These are phyloP conservation scores for Apis laboriosa DNA, from an alignment of 1,140 invertebrate genomes.

Conservation along the genomic window DNA sequence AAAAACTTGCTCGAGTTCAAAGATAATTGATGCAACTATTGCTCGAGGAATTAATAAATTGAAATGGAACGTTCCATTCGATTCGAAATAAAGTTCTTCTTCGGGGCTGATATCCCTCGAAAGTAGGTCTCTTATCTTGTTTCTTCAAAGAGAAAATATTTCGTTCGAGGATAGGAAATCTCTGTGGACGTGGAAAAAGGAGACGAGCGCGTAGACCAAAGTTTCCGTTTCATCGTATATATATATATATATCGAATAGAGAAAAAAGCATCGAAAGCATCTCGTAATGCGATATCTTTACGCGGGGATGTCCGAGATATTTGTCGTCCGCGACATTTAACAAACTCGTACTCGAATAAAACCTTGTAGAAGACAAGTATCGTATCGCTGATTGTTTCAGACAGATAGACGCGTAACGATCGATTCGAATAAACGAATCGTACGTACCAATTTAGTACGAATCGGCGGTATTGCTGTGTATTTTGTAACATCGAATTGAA, in stretches of 20 bases:
- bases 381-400: too few relatives aligned
- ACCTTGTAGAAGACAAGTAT: neutral
- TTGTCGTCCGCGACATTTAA: too few relatives aligned
- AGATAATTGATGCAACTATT: neutral
- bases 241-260: neutral
- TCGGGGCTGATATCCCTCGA: neutral
- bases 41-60: slow-evolving; percentile 2
- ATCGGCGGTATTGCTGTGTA: too few relatives aligned
- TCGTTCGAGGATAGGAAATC: slow-evolving; percentile 7
- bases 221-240: neutral
- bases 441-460: too few relatives aligned
- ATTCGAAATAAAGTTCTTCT: slow-evolving; percentile 8
- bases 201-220: neutral
- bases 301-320: neutral
- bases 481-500: too few relatives aligned
- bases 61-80: neutral
- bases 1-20: neutral
- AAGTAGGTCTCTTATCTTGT: slow-evolving; percentile 12
- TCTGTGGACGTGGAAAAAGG: slow-evolving; percentile 4
- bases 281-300: neutral
- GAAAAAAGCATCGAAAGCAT: too few relatives aligned
- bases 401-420: too few relatives aligned
- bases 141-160: slow-evolving; percentile 32
- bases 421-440: too few relatives aligned
- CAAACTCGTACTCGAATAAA: neutral